Evolutionary conservation across 2,113 vertebrate genomes (phyloP), one percentile per base, ranked within the genome.

Genomic region (Neolamprologus sp.): DNA sequence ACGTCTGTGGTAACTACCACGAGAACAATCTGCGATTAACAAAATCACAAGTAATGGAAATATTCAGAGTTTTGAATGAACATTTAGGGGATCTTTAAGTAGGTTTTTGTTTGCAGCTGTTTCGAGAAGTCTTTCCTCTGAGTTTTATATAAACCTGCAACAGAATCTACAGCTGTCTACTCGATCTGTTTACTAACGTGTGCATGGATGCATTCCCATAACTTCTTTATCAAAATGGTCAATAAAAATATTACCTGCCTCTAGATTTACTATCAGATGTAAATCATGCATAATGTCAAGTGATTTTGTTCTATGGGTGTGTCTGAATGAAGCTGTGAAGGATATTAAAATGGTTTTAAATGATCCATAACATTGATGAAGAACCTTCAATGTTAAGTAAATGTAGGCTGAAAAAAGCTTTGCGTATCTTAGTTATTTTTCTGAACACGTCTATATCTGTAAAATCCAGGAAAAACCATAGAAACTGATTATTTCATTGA

Each of bases 391-490:
- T 73, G 21, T 42, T n/a, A 65, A 65, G 60, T 37, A 65, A 37
- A 0, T 9, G n/a, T 1, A 0, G 1, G 12, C 65, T 71, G 13
- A 0, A 26, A 0, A 71, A 9, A 26, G 1, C 8, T 45, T 26
- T 26, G 21, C 37, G 3, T 45, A 16, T 73, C 37, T 16, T 65
- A 7, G 37, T 42, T 16, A 16, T 16, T 45, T 16, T 73, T 42
- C 8, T 17, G 21, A 17, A 17, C 5, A 47, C 5, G 16, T 75
- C 23, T 47, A 1, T 49, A 19, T 30, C 60, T 65, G 60, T 35
- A 78, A 12, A 6, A 30, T 49, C 42, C 42, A 49, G 42, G 14
- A 4, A 49, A 23, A 71, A 9, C 3, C 13, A 42, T 2, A 26
- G 40, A 1, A 26, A 73, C 8, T 0, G 21, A 45, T 30, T 30